phyloP scores from a whole-genome alignment of 2,888 invertebrate species.

The Drosophila kambysellisi region DNA sequence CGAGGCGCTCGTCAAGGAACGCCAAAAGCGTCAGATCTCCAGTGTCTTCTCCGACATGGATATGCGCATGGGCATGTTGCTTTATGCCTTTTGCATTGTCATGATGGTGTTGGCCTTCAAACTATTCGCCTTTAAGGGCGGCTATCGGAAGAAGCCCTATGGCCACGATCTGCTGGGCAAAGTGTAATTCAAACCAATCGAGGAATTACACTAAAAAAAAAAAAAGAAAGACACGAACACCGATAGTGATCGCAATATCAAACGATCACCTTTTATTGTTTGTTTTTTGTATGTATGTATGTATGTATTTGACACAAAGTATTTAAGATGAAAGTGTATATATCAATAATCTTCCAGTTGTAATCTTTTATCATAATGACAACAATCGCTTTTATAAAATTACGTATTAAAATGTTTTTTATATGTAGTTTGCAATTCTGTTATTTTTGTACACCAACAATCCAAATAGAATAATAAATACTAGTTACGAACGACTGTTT shows the following conservation, averaged over 20 bases:
- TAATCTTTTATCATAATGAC: conserved; percentile 48
- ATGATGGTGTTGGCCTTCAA: conserved; percentile 91
- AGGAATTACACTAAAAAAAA: not conserved
- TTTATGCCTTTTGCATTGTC: conserved; percentile 90
- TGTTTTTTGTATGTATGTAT: conserved; percentile 30
- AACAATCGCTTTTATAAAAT: conserved; percentile 63
- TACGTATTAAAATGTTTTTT: conserved; percentile 37
- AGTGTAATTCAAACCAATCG: conserved; percentile 86
- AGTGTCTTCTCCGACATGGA: conserved; percentile 86
- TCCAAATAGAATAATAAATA: conserved; percentile 14
- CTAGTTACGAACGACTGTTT: conserved; percentile 5
- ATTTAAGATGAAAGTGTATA: conserved; percentile 71
- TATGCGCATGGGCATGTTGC: conserved; percentile 91
- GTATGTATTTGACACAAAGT: conserved; percentile 40
- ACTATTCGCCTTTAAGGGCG: conserved; percentile 88
- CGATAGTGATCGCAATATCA: conserved; percentile 34
- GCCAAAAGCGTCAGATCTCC: conserved; percentile 81
- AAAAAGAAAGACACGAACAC: conserved; percentile 36
- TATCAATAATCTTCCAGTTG: conserved; percentile 70
- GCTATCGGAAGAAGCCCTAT: conserved; percentile 90
- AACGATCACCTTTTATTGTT: conserved; percentile 46
- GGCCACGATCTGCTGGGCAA: conserved; percentile 90
- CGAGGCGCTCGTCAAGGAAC: conserved; percentile 71
- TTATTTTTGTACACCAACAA: not conserved
- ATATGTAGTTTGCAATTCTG: conserved; percentile 9